Evolutionary conservation across 1,140 invertebrate species (phyloP), one percentile per base, ranked within the genome.

Genomic region (Drosophila leontia): DNA sequence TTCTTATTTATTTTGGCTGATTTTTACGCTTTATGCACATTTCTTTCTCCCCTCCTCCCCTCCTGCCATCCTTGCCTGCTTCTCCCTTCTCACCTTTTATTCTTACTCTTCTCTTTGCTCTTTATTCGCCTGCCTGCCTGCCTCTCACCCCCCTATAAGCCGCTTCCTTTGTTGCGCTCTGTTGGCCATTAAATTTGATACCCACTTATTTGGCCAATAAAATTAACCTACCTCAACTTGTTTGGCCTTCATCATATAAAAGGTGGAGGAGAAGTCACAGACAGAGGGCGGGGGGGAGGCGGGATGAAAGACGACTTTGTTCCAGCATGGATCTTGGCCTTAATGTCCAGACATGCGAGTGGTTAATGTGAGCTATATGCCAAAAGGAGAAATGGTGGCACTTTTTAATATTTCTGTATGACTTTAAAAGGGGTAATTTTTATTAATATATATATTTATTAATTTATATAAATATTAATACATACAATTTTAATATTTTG

Each of bases 191-290:
- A 87, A 88, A 90, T 88, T 84, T 90, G 84, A 87, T 87, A 90
- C 81, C 86, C 86, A 90, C 86, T 91, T 90, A 90, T 85, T 90
- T 90, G 86, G 86, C 86, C 86, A 90, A 90, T 90, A 90, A 90
- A 90, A 90, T 90, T 90, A 90, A 90, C 86, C 86, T 91, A 90
- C 86, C 86, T 86, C 86, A 90, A 90, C 84, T 77, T 69, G 79
- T 74, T 81, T 74, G 78, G 71, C 69, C 69, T 62, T 74, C 69
- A 32, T 74, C 71, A 74, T 75, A 29, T 29, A 29, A 56, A 62
- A 75, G 45, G 67, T 56, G 37, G 53, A 15, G 53, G 35, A 26
- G 35, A 55, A 56, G 34, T 39, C 57, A 11, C 58, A 35, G 32
- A 45, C n/a, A 15, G 68, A 67, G 47, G 17, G 15, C 35, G 29